These are phyloP conservation scores for Eulemur coronatus DNA, from an alignment of 2,797 vertebrate genomes.

Conservation along the genomic window DNA sequence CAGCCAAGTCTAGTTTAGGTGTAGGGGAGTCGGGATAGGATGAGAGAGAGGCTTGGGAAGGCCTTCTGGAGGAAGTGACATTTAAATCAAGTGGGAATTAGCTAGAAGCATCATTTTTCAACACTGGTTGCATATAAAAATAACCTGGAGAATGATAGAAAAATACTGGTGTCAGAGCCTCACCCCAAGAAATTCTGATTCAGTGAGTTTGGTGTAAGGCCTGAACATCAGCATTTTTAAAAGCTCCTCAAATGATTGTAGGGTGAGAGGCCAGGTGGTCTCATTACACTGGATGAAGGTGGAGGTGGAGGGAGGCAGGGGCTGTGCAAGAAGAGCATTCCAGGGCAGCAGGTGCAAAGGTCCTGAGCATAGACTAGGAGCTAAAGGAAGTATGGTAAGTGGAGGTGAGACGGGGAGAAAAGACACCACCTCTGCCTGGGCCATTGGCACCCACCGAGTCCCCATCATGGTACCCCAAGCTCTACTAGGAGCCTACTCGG, in stretches of 20 bases:
- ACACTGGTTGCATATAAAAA: not conserved
- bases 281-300: not conserved
- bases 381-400: not conserved
- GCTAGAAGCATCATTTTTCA: slow-evolving; percentile 13
- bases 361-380: not conserved
- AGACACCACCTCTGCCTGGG: not conserved
- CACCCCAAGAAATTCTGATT: not conserved
- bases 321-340: not conserved
- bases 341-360: not conserved
- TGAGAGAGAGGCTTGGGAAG: not conserved
- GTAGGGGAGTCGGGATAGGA: not conserved
- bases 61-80: not conserved
- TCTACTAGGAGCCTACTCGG: not conserved
- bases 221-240: not conserved
- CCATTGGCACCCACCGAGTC: accelerated
- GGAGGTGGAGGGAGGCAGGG: not conserved
- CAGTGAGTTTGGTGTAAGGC: not conserved
- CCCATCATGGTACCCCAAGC: too few species aligned
- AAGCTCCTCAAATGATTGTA: not conserved
- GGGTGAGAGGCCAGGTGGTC: not conserved
- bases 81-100: slow-evolving; percentile 2
- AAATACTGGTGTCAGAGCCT: not conserved
- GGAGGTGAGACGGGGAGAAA: not conserved
- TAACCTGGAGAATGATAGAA: not conserved
- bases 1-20: not conserved